Evolutionary conservation across 2,888 invertebrate species (phyloP), one percentile per base, ranked within the genome.

Genomic region (Lacanobia oleracea): DNA sequence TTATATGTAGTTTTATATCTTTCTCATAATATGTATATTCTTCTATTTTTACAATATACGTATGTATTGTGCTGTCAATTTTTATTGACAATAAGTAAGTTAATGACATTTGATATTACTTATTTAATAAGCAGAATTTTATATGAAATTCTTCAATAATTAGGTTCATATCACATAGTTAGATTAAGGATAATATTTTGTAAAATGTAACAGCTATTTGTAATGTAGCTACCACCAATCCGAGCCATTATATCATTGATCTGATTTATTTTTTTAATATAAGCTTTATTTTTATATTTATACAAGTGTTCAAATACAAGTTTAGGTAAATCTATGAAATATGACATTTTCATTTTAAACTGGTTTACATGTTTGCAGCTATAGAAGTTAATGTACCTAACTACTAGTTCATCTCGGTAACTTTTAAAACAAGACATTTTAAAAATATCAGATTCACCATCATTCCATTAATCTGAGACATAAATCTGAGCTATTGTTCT

Each of bases 211-310:
- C 67, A 63, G 74, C 75, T 83, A 82, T 73, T 68, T 75, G 53
- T 80, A 84, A 79, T 79, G 67, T 88, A 84, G 70, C 75, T 74
- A 88, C 87, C 86, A 90, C 79, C 84, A 95, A 95, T 95, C 95
- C 95, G 95, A 95, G 95, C 95, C 95, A 95, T 94, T 94, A 89
- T 90, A 71, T 72, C 82, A 85, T 74, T 77, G 77, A 84, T 86
- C 83, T 88, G 83, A 83, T 88, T 86, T 84, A 72, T 84, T 86
- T 82, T n/a, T 87, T 80, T 45, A 64, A 60, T 72, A 75, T 81
- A 71, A 81, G 76, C 83, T 81, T 85, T 82, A 84, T 81, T 83
- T 76, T 81, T 83, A 72, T 81, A 68, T 80, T 54, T 86, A 75
- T 71, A 81, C 84, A 86, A 75, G 82, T 83, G 81, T 84, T 79